Base-by-base conservation (phyloP, 2,113 vertebrate species). In the Phodopus roborovskii region DNA sequence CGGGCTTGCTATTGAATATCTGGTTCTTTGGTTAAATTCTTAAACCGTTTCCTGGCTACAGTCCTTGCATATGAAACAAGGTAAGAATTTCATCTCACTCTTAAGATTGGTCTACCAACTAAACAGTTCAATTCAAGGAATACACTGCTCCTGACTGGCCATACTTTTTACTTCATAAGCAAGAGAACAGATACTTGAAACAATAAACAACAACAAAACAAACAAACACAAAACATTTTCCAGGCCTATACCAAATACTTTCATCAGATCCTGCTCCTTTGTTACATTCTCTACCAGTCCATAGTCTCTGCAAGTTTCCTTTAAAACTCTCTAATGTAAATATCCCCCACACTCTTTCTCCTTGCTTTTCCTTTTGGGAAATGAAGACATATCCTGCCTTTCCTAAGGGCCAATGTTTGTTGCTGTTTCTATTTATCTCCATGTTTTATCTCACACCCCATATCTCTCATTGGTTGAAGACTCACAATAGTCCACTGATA, bases 201-300 rank as follows among this genome's bases (percentile, higher is more conserved):
- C 45, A 22, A 66, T 66, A 30, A 66, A 12, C 64, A 30, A 66
- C 10, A 28, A 11, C 64, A 2, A 78, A 74, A 10, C 20, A 26
- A 78, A 33, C 48, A 15, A 30, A n/a, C n/a, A n/a, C n/a, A 56
- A 50, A 24, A 56, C 5, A 22, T 39, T 45, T 42, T 10, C 12
- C 26, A 13, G 7, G 22, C 0, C 0, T 33, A 42, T 1, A 70
- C 58, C 36, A 45, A 45, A 3, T 45, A 39, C 9, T 36, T 39
- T 28, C 42, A 1, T 28, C 26, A 83, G 77, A 4, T 3, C 66
- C 9, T 16, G 1, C 42, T 62, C 33, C 39, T 1, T 16, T 4
- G 1, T 64, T n/a, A 24, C 2, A 50, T 81, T 71, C 53, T 56
- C 16, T 90, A 0, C 20, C 77, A 39, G 8, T 62, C 70, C 48